phyloP scores from a whole-genome alignment of 2,113 vertebrate species.

The Seriola aureovittata region DNA sequence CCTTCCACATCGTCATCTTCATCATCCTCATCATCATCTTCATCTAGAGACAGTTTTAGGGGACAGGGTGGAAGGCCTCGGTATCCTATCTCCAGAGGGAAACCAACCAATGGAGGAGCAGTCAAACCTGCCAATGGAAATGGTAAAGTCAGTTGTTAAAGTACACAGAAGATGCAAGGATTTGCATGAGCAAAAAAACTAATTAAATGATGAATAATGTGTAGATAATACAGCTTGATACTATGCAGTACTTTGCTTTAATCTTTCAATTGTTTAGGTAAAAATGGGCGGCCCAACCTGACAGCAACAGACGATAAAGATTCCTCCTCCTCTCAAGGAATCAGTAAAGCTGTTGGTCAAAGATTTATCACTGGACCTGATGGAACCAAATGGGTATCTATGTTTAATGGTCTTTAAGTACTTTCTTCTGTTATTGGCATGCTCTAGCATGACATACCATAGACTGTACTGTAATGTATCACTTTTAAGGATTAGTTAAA shows the following conservation, averaged over 20 bases:
- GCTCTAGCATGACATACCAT: not conserved
- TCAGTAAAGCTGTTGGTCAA: conserved; percentile 87
- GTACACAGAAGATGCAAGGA: conserved; percentile 4
- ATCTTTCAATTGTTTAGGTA: conserved; percentile 81
- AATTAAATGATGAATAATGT: not conserved
- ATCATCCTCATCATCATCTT: conserved; percentile 58
- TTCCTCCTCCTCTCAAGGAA: conserved; percentile 77
- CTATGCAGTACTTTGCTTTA: not conserved
- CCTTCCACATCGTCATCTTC: conserved; percentile 50
- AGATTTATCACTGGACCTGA: conserved; percentile 94
- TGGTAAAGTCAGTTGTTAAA: conserved; percentile 68
- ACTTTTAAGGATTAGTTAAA: not conserved
- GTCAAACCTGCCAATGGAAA: conserved; percentile 78
- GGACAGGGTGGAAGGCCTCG: conserved; percentile 70
- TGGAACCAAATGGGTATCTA: conserved; percentile 95
- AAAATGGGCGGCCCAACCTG: conserved; percentile 90
- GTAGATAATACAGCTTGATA: not conserved
- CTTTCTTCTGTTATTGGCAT: not conserved
- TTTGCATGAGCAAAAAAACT: conserved; percentile 1
- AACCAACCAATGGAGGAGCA: conserved; percentile 65
- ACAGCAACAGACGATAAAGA: conserved; percentile 87
- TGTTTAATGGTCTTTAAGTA: conserved; percentile 16
- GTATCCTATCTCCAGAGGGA: conserved; percentile 72
- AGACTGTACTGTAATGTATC: not conserved
- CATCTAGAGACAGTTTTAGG: conserved; percentile 60